These are phyloP conservation scores for Drosophila bocqueti DNA, from an alignment of 1,140 invertebrate species.

Conservation along the genomic window DNA sequence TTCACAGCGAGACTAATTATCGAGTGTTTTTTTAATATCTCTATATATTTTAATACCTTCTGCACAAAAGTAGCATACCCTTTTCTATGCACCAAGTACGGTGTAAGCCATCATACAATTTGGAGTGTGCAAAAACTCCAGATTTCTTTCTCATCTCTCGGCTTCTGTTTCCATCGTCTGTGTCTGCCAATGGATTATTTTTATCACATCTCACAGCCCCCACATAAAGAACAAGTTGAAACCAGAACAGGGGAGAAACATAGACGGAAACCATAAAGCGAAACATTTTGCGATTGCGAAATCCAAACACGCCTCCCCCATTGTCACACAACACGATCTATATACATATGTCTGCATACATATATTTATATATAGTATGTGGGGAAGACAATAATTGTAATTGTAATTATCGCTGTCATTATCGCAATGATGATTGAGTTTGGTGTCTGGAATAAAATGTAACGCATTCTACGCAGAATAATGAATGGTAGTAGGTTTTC, in stretches of 20 bases:
- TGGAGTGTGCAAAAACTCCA: slow-evolving; percentile 44
- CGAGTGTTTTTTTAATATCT: too few relatives aligned
- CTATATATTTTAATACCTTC: not conserved
- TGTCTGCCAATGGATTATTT: slow-evolving; percentile 45
- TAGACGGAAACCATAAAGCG: slow-evolving; percentile 52
- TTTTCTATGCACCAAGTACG: not conserved
- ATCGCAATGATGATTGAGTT: slow-evolving; percentile 58
- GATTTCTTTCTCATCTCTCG: slow-evolving; percentile 26
- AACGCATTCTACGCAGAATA: slow-evolving; percentile 67
- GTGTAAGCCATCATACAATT: slow-evolving; percentile 36
- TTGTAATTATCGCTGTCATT: slow-evolving; percentile 67
- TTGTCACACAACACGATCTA: slow-evolving; percentile 66
- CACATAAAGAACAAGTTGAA: slow-evolving; percentile 24
- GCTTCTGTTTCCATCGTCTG: slow-evolving; percentile 33
- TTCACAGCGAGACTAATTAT: too few relatives aligned
- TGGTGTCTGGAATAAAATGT: slow-evolving; percentile 50
- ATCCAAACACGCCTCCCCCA: slow-evolving; percentile 76
- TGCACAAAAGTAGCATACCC: not conserved
- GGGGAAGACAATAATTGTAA: slow-evolving; percentile 27
- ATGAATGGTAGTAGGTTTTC: slow-evolving; percentile 54
- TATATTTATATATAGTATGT: not conserved
- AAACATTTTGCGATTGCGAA: slow-evolving; percentile 71
- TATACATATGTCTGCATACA: slow-evolving; percentile 38
- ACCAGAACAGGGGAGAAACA: slow-evolving; percentile 13
- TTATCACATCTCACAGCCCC: slow-evolving; percentile 40